Evolutionary conservation across 1,140 invertebrate species (phyloP).

Genomic region (Formica selysi): DNA sequence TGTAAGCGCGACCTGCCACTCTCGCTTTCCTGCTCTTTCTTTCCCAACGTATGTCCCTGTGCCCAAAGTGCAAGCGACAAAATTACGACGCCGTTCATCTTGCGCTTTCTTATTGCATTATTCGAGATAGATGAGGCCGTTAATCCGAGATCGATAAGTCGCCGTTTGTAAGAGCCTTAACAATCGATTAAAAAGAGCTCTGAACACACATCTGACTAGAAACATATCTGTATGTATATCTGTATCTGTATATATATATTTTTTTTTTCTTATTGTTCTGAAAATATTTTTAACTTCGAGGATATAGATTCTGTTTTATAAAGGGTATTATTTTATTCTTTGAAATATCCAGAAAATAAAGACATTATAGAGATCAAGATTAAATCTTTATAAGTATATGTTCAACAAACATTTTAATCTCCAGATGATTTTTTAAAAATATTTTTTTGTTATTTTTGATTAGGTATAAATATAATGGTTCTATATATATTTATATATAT

Average conservation of each 20-base stretch:
- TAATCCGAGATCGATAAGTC: conserved; percentile 51
- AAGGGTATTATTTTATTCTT: no score
- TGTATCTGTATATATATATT: no score
- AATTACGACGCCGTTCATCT: conserved; percentile 42
- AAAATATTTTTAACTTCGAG: not conserved
- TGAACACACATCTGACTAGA: not conserved
- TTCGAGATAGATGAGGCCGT: conserved; percentile 37
- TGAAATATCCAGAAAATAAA: no score
- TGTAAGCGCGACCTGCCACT: conserved; percentile 62
- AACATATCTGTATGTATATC: no score
- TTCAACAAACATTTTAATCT: not conserved
- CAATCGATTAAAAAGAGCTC: not conserved
- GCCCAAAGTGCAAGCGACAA: conserved; percentile 31
- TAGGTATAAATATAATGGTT: not conserved
- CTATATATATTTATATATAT: not conserved
- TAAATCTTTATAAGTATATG: no score
- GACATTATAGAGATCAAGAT: no score
- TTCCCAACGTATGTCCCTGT: not conserved
- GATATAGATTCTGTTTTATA: not conserved
- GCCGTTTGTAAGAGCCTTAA: conserved; percentile 29
- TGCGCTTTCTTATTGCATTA: conserved; percentile 27
- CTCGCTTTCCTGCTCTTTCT: conserved; percentile 38
- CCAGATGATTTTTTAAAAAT: not conserved
- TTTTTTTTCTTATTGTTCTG: not conserved
- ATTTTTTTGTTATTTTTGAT: not conserved